Conservation (phyloP, 2,797 vertebrate species). For the Lophius americanus region DNA sequence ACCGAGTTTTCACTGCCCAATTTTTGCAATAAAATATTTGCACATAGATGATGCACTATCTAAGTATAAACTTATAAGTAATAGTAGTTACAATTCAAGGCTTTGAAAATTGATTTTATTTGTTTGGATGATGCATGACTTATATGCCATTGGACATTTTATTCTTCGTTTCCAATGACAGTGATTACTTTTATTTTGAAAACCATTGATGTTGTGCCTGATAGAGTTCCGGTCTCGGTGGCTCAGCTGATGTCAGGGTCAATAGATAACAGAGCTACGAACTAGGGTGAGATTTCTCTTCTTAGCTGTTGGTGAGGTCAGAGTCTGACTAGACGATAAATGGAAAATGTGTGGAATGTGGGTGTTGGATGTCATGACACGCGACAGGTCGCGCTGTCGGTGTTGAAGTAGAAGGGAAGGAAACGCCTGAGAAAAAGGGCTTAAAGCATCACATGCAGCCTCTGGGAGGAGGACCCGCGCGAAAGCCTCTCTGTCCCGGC, state of each 20-base stretch:
- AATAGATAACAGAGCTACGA: slow-evolving; percentile 48
- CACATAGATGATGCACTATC: background rate
- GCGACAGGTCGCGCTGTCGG: background rate
- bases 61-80: too few species aligned
- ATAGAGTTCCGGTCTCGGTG: slow-evolving; percentile 33
- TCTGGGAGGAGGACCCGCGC: slow-evolving; percentile 17
- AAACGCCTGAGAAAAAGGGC: slow-evolving; percentile 29
- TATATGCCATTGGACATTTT: accelerated
- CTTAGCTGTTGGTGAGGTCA: background rate
- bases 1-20: too few species aligned
- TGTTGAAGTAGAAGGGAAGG: slow-evolving; percentile 15
- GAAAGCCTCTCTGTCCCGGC: slow-evolving; percentile 18
- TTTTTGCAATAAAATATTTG: too few species aligned
- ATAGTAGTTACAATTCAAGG: accelerated
- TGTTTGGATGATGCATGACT: accelerated
- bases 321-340: background rate
- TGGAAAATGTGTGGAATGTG: background rate
- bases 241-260: slow-evolving; percentile 73
- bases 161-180: background rate
- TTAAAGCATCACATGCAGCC: slow-evolving; percentile 55
- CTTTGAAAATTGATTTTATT: accelerated
- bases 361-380: background rate
- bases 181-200: slow-evolving; percentile 61
- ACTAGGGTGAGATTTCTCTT: background rate
- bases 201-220: accelerated